Evolutionary conservation across 1,140 invertebrate genomes (phyloP).

Genomic region (Arctopsyche grandis): DNA sequence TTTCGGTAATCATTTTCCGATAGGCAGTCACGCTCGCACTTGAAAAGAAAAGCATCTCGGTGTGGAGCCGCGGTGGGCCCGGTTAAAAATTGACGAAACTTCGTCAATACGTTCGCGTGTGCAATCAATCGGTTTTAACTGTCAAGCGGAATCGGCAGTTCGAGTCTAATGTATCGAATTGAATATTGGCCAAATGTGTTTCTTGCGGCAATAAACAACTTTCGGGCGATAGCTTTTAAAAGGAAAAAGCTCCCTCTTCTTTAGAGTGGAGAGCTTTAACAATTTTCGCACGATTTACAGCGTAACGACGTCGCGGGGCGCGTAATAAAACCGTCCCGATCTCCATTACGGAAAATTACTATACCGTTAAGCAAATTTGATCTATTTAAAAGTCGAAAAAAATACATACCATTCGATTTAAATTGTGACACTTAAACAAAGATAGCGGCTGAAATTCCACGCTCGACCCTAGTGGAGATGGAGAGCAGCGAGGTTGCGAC

Average conservation of each 20-base stretch:
- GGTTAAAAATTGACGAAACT: not conserved
- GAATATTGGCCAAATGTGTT: slow-evolving; percentile 14
- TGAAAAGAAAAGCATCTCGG: not conserved
- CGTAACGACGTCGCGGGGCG: slow-evolving; percentile 14
- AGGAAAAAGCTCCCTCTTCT: not conserved
- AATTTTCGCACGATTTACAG: slow-evolving; percentile 22
- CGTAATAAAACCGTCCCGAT: slow-evolving; percentile 11
- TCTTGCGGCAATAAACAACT: slow-evolving; percentile 14
- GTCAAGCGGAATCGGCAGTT: not conserved
- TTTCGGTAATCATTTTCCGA: slow-evolving; percentile 44
- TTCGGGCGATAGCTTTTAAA: not conserved
- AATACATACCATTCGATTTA: not conserved
- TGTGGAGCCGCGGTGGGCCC: not conserved
- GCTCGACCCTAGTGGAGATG: no score
- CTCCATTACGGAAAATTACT: slow-evolving; percentile 24
- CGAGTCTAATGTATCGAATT: slow-evolving; percentile 20
- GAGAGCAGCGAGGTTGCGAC: no score
- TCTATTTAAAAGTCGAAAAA: slow-evolving; percentile 20
- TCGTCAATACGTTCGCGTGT: not conserved
- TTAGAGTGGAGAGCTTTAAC: slow-evolving; percentile 4
- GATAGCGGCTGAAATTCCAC: not conserved
- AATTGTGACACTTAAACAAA: not conserved
- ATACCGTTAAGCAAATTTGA: slow-evolving; percentile 21
- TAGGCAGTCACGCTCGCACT: slow-evolving; percentile 1
- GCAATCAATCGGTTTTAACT: not conserved